Evolutionary conservation across 2,888 invertebrate species (phyloP), one percentile per base, ranked within the genome.

Genomic region (Hypercompe scribonia): DNA sequence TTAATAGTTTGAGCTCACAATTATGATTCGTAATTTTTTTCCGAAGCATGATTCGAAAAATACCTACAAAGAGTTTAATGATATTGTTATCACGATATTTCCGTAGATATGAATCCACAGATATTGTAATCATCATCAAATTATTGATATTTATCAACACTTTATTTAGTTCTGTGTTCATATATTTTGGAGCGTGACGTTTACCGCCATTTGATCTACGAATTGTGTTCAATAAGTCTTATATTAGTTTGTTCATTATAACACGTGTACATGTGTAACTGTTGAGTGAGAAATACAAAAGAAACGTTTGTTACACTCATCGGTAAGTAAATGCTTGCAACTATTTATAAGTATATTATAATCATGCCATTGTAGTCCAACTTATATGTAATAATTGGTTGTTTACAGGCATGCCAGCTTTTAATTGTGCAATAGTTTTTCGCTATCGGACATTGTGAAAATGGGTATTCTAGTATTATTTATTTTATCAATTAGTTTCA

Each of bases 51-150:
- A 24, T 13, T 61, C 66, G 7, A 31, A 31, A 18, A 61, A 77
- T 78, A 75, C 74, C 70, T 76, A 71, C 65, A 69, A 42, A 63
- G 72, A 50, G 36, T 65, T 72, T 72, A 81, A 83, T 84, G 81
- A 84, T 82, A 81, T 83, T 81, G 81, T 84, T 90, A 92, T 90
- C 90, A 79, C 39, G 80, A 82, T 83, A 90, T 90, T 93, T 94
- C 91, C 90, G 88, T 88, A 89, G 93, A 94, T 94, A 93, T 84
- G 78, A 90, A 92, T 92, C 90, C 84, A 88, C 88, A 88, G 90
- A 93, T 93, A 90, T 82, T 80, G 75, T 88, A 89, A 89, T 90
- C 88, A 83, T 85, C 83, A 87, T 84, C 82, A 83, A 81, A 78
- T 77, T 77, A 84, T 84, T 85, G 83, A 83, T 86, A 84, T 76